Evolutionary conservation across 2,888 invertebrate species (phyloP).

Genomic region (Seira ritae): DNA sequence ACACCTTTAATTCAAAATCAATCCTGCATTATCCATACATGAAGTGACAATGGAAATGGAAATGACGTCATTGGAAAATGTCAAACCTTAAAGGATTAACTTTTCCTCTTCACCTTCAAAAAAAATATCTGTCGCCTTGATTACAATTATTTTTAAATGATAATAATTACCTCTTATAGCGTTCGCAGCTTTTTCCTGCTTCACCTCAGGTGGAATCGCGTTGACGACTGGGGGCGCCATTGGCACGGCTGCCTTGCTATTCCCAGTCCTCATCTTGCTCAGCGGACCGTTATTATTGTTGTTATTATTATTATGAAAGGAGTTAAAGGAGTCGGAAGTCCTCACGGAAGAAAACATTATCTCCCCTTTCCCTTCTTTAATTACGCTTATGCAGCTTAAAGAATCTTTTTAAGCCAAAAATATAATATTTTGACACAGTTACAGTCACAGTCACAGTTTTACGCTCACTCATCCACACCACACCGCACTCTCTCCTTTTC

Average conservation of each 20-base stretch:
- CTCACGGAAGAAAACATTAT: constrained; percentile 46
- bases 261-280: constrained; percentile 46
- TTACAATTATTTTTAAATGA: neutral
- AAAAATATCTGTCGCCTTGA: neutral
- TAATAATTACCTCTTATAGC: constrained; percentile 48
- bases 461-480: neutral
- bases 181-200: constrained; percentile 50
- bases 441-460: neutral
- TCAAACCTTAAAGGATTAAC: neutral
- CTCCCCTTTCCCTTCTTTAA: too few species aligned
- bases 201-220: constrained; percentile 54
- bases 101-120: neutral
- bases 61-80: neutral
- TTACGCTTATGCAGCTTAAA: too few species aligned
- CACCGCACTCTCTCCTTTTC: too few species aligned
- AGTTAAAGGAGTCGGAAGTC: constrained; percentile 49
- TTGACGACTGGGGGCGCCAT: constrained; percentile 52
- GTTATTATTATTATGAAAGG: constrained; percentile 37
- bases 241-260: constrained; percentile 30
- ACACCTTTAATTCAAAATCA: neutral
- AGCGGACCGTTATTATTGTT: constrained; percentile 44
- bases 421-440: too few species aligned
- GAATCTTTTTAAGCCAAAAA: constrained; percentile 1
- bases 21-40: neutral
- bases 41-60: neutral